A percentile compares a stretch with the other conserved stretches of the same genome.
phyloP scores from a whole-genome alignment of 2,888 invertebrate genomes.

The Leptinotarsa haldemani region DNA sequence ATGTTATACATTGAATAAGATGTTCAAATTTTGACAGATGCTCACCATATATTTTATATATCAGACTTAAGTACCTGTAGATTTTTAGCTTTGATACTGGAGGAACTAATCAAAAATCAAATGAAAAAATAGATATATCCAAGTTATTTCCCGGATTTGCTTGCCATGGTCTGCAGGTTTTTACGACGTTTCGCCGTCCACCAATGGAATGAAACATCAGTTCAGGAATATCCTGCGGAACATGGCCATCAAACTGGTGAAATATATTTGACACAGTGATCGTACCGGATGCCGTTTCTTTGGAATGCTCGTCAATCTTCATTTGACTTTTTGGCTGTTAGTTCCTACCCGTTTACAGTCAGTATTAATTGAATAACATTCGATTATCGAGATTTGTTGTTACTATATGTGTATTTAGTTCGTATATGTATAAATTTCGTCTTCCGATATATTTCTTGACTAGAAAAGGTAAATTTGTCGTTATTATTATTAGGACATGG shows the following conservation, averaged over 20 bases:
- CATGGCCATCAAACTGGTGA: no score
- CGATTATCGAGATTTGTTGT: constrained; percentile 34
- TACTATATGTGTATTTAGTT: constrained; percentile 48
- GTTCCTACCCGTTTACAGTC: constrained; percentile 2
- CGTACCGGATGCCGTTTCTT: not conserved
- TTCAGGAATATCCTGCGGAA: no score
- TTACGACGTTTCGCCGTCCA: no score
- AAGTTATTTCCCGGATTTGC: no score
- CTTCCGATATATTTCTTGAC: constrained; percentile 50
- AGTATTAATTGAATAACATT: constrained; percentile 10
- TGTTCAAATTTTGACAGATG: constrained; percentile 51
- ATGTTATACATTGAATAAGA: constrained; percentile 31
- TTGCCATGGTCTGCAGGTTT: no score
- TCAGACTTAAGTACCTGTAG: constrained; percentile 47
- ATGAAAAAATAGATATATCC: not conserved
- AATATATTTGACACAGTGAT: no score
- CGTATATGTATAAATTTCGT: constrained; percentile 49
- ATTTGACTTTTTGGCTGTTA: not conserved
- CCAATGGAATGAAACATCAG: no score
- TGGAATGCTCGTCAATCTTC: not conserved
- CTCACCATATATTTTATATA: constrained; percentile 57
- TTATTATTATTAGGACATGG: constrained; percentile 22
- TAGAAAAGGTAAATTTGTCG: constrained; percentile 19
- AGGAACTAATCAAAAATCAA: constrained; percentile 28
- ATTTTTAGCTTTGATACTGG: constrained; percentile 47